Percentiles rank a stretch among this genome's conserved stretches.
These are phyloP conservation scores for Pseudois nayaur DNA, from an alignment of 2,113 vertebrate species.

Conservation along the genomic window DNA sequence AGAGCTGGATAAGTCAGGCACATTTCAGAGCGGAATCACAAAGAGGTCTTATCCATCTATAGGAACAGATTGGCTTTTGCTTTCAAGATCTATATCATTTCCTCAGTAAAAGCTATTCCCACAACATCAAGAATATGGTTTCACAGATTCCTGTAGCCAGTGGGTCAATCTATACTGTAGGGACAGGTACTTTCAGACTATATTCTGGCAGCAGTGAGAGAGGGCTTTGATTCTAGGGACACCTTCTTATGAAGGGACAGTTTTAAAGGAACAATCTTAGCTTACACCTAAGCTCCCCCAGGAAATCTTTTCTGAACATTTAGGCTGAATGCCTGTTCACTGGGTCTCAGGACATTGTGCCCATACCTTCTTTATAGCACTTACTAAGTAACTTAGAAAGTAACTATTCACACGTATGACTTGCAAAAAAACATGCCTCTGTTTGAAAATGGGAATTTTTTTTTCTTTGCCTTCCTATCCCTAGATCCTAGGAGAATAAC, in stretches of 20 bases:
- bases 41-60: background rate
- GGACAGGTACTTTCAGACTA: background rate
- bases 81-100: background rate
- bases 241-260: background rate
- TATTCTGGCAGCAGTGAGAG: background rate
- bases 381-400: background rate
- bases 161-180: background rate
- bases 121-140: background rate
- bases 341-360: background rate
- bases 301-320: background rate
- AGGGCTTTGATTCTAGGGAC: background rate
- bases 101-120: background rate
- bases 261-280: background rate
- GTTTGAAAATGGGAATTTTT: background rate
- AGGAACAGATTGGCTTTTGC: background rate
- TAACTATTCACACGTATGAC: background rate
- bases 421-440: background rate
- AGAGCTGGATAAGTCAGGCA: background rate
- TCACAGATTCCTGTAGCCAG: background rate
- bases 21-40: background rate
- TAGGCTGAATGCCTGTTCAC: background rate
- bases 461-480: background rate
- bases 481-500: background rate
- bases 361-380: background rate
- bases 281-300: background rate